phyloP scores from a whole-genome alignment of 2,113 vertebrate species.

The Candoia aspera region DNA sequence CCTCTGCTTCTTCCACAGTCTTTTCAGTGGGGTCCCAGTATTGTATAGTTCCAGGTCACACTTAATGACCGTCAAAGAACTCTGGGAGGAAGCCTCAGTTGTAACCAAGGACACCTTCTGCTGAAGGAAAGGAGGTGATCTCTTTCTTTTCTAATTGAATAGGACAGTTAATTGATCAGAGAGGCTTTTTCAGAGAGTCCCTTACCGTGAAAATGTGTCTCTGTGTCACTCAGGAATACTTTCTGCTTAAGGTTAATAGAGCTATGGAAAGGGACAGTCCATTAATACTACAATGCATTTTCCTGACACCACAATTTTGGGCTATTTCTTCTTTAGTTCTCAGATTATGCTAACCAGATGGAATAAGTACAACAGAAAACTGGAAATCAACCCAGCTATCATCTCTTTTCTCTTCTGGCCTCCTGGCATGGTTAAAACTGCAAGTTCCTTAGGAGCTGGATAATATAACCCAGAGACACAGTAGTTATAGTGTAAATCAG shows the following conservation, averaged over 20 bases:
- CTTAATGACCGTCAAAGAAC: neutral
- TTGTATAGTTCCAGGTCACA: neutral
- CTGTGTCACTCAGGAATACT: constrained; percentile 31
- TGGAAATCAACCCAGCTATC: neutral
- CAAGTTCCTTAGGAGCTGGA: neutral
- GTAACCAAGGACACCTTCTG: constrained; percentile 51
- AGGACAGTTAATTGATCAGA: constrained; percentile 64
- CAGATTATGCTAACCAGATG: constrained; percentile 4
- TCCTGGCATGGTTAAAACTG: neutral
- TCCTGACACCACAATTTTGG: neutral
- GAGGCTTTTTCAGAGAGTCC: constrained; percentile 47
- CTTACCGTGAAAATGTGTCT: constrained; percentile 35
- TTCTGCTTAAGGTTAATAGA: constrained; percentile 8
- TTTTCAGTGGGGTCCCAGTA: too few relatives aligned
- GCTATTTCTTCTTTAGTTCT: neutral
- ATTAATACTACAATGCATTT: constrained; percentile 14
- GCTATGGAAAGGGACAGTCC: constrained; percentile 30
- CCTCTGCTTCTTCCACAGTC: too few relatives aligned
- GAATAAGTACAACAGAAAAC: neutral
- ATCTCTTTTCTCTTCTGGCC: neutral
- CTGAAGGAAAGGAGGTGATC: constrained; percentile 40
- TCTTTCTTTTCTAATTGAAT: constrained; percentile 65
- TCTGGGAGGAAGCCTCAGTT: neutral
- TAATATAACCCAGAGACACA: neutral
- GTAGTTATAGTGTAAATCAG: neutral